phyloP scores from a whole-genome alignment of 2,797 vertebrate species.

The Lutra lutra region DNA sequence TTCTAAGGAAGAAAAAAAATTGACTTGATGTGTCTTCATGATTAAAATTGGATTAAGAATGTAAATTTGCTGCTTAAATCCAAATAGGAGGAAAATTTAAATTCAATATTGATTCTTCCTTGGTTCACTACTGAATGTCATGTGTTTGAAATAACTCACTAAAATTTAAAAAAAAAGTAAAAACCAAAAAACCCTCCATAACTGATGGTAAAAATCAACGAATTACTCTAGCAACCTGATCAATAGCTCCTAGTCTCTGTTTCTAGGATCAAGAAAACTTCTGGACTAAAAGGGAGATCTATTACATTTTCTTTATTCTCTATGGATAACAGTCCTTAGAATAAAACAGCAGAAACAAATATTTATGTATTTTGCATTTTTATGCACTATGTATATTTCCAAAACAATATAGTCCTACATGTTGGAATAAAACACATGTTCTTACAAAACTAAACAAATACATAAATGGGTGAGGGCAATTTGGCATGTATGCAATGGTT shows the following conservation, averaged over 20 bases:
- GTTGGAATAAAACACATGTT: not conserved
- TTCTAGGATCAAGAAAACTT: not conserved
- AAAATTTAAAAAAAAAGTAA: not conserved
- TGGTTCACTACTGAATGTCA: not conserved
- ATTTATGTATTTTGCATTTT: not conserved
- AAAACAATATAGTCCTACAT: not conserved
- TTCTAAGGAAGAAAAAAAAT: not conserved
- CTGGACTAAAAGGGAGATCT: not conserved
- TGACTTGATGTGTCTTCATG: not conserved
- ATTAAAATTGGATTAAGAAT: not conserved
- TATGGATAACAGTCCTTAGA: not conserved
- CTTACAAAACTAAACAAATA: not conserved
- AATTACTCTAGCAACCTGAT: not conserved
- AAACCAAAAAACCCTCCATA: not conserved
- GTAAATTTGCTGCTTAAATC: not conserved
- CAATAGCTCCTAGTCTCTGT: not conserved
- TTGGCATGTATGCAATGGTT: not conserved
- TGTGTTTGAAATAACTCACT: not conserved
- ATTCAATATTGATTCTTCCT: not conserved
- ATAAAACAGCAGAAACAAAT: not conserved
- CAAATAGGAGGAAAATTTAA: not conserved
- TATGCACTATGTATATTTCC: not conserved
- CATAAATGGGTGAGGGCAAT: not conserved
- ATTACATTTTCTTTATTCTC: not conserved
- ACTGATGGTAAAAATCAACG: not conserved